Base-by-base conservation (phyloP, 1,140 invertebrate species). In the Drosophila rufa region DNA sequence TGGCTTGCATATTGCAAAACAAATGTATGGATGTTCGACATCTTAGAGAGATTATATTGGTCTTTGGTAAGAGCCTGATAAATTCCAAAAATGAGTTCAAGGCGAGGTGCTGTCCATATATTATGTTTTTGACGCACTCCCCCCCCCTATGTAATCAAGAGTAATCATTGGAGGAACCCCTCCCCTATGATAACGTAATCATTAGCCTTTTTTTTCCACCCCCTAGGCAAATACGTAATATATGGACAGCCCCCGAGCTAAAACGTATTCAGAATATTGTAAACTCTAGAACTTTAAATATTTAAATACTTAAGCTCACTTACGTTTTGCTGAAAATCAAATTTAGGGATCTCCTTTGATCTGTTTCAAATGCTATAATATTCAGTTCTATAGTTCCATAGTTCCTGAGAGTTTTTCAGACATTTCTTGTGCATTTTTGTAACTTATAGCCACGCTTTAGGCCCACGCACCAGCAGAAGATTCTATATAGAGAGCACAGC, bases 341-440 rank as follows among this genome's bases (percentile, higher is more conserved):
- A 67, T 45, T 45, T 53, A 69, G 30, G 47, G 58, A 47, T 48
- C 43, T 67, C 14, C 58, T 47, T 43, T 14, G 67, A 55, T 59
- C 66, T 57, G 36, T 17, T 48, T 5, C 22, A 17, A 40, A 53
- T 3, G 6, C 36, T 25, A 30, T 15, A 7, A 11, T 11, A 45
- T 30, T 58, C 66, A 70, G 50, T 50, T 73, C 45, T 12, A 25
- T 42, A 70, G 51, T 50, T 73, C 45, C 9, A 25, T 42, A 59
- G 46, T 51, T 73, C 69, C 69, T 51, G 40, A 55, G 30, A 71
- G 45, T 27, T 57, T 51, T 27, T 50, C n/a, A 25, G 48, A 73
- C 53, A 71, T 73, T 59, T 73, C 69, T 60, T 73, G 69, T 71
- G 69, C 69, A 73, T 73, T 73, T 73, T 73, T 73, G 67, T 43